Percentiles rank a stretch among this genome's conserved stretches.
phyloP scores from a whole-genome alignment of 1,140 invertebrate genomes.

The Acromyrmex echinatior region DNA sequence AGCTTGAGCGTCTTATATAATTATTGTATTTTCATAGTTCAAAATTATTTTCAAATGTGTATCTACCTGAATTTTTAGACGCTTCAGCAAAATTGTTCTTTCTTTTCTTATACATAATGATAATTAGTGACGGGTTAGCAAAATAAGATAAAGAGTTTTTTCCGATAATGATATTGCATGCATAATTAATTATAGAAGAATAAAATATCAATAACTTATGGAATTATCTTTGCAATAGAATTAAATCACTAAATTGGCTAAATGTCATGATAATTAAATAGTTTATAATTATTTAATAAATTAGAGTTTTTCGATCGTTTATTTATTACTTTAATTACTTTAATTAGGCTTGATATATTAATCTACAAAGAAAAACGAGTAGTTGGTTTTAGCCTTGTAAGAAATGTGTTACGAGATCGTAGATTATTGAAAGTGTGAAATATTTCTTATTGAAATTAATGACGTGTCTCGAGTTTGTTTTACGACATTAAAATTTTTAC shows the following conservation, averaged over 20 bases:
- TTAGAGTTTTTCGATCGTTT: not conserved
- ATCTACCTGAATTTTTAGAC: no score
- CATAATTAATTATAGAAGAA: not conserved
- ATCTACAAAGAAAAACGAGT: not conserved
- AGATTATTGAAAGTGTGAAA: not conserved
- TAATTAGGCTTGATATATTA: not conserved
- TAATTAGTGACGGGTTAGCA: not conserved
- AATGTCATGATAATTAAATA: not conserved
- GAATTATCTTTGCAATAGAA: not conserved
- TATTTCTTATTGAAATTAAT: not conserved
- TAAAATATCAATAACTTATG: not conserved
- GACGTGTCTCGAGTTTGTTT: not conserved
- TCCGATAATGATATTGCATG: not conserved
- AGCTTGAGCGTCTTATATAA: no score
- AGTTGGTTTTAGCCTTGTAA: not conserved
- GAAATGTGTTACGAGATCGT: not conserved
- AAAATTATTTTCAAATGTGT: no score
- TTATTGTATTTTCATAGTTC: no score
- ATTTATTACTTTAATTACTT: not conserved
- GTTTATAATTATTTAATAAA: not conserved
- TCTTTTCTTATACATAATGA: not conserved
- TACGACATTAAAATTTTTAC: conserved; percentile 26
- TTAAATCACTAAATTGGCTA: not conserved
- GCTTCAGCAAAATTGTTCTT: no score
- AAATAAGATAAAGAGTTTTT: not conserved